These are phyloP conservation scores for Empis livida DNA, from an alignment of 2,888 invertebrate species.

Conservation along the genomic window DNA sequence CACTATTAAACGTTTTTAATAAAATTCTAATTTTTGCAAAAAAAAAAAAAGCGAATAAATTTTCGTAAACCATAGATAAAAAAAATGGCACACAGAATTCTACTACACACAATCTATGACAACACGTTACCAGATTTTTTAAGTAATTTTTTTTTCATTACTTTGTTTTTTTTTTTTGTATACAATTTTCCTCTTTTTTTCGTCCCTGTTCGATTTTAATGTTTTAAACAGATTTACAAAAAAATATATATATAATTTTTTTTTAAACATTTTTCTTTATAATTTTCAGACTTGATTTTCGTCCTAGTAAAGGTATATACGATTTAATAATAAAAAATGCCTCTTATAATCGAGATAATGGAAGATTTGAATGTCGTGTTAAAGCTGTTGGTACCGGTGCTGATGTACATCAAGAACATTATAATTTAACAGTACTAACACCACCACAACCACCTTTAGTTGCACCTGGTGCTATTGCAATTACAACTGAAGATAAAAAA, in stretches of 20 bases:
- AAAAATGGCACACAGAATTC: background rate
- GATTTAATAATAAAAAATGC: slow-evolving; percentile 81
- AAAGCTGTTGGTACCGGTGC: slow-evolving; percentile 72
- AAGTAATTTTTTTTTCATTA: too few relatives aligned
- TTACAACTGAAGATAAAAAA: slow-evolving; percentile 68
- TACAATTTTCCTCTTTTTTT: too few relatives aligned
- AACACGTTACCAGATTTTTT: too few relatives aligned
- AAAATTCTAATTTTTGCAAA: slow-evolving; percentile 7
- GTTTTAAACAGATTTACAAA: background rate
- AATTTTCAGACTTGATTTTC: slow-evolving; percentile 62
- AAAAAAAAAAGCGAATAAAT: background rate
- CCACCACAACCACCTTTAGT: slow-evolving; percentile 70
- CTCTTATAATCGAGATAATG: slow-evolving; percentile 82
- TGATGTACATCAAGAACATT: slow-evolving; percentile 71
- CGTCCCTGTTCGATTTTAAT: background rate
- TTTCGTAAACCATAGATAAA: background rate
- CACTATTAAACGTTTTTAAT: slow-evolving; percentile 5
- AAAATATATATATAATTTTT: background rate
- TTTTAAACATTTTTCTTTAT: too few relatives aligned
- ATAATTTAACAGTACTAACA: slow-evolving; percentile 73
- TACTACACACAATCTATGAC: too few relatives aligned
- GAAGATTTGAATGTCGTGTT: slow-evolving; percentile 80
- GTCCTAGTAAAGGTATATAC: slow-evolving; percentile 69
- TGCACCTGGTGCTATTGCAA: slow-evolving; percentile 59
- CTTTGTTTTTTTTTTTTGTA: too few relatives aligned